These are phyloP conservation scores for Megaceryle maxima DNA, from an alignment of 2,113 vertebrate genomes.

Conservation along the genomic window DNA sequence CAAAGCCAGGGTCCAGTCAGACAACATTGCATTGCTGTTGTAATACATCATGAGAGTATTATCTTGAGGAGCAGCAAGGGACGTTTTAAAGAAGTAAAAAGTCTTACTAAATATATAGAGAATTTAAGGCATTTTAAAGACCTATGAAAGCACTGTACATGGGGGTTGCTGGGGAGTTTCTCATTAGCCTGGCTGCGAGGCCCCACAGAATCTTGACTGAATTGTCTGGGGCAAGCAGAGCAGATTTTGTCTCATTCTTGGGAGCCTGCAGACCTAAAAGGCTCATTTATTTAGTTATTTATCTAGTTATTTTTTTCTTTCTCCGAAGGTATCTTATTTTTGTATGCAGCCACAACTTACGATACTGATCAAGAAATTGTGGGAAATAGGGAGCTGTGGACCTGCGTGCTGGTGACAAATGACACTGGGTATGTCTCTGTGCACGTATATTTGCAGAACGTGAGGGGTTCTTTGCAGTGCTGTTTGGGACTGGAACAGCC, in stretches of 20 bases:
- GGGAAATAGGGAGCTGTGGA: neutral
- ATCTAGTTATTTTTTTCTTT: no score
- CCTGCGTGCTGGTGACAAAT: neutral
- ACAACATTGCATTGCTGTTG: constrained; percentile 15
- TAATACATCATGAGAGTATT: constrained; percentile 39
- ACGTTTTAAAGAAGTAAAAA: constrained; percentile 69
- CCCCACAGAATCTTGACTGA: constrained; percentile 60
- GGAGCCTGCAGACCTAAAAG: constrained; percentile 57
- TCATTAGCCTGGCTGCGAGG: constrained; percentile 65
- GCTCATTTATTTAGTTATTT: neutral
- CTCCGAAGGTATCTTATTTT: neutral
- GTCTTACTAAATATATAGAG: constrained; percentile 74
- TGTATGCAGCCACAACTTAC: neutral
- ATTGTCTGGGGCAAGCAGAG: constrained; percentile 69
- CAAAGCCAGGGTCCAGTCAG: neutral
- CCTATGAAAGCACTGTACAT: constrained; percentile 71
- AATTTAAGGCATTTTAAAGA: constrained; percentile 79
- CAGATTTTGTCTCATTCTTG: constrained; percentile 44
- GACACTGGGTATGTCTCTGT: neutral
- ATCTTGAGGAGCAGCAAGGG: constrained; percentile 60
- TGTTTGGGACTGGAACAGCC: neutral
- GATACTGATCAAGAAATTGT: neutral
- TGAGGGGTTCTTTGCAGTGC: neutral
- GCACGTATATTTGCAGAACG: neutral
- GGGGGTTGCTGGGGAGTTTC: constrained; percentile 72